phyloP scores from a whole-genome alignment of 1,140 invertebrate species.

The Anastrepha ludens region DNA sequence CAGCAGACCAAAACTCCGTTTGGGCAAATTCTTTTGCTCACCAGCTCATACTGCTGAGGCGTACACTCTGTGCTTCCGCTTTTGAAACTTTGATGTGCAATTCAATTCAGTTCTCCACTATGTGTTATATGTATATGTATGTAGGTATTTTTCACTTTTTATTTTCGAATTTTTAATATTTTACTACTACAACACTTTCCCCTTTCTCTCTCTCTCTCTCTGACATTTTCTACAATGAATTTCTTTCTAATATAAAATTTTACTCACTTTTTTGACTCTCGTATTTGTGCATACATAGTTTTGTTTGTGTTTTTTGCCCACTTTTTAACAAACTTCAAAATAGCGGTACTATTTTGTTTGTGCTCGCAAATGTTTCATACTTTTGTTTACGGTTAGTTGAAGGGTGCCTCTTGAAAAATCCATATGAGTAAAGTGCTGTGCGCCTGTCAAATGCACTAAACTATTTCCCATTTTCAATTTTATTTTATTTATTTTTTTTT shows the following conservation, averaged over 20 bases:
- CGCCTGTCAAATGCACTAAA: conserved; percentile 46
- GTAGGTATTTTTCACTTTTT: not conserved
- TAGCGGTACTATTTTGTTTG: conserved; percentile 32
- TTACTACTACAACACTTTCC: not conserved
- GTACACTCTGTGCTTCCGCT: not conserved
- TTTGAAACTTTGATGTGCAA: conserved; percentile 33
- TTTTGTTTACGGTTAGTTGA: conserved; percentile 31
- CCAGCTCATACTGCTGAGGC: not conserved
- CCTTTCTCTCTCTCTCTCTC: not conserved
- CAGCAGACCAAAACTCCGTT: not conserved
- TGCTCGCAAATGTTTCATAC: not conserved
- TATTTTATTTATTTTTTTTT: not conserved
- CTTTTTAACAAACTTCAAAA: conserved; percentile 6
- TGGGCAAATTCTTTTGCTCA: not conserved
- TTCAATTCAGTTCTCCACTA: not conserved
- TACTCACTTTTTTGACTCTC: not conserved
- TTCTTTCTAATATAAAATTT: not conserved
- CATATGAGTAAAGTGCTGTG: conserved; percentile 38
- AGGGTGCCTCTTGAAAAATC: conserved; percentile 37
- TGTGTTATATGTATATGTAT: not conserved
- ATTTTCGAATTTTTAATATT: conserved; percentile 45
- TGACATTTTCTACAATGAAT: not conserved
- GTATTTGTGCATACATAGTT: not conserved
- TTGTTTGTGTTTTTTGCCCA: not conserved
- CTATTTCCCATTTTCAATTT: not conserved